Percentiles rank a stretch among this genome's conserved stretches.
phyloP scores from a whole-genome alignment of 2,888 invertebrate species.

The Nebria salina region DNA sequence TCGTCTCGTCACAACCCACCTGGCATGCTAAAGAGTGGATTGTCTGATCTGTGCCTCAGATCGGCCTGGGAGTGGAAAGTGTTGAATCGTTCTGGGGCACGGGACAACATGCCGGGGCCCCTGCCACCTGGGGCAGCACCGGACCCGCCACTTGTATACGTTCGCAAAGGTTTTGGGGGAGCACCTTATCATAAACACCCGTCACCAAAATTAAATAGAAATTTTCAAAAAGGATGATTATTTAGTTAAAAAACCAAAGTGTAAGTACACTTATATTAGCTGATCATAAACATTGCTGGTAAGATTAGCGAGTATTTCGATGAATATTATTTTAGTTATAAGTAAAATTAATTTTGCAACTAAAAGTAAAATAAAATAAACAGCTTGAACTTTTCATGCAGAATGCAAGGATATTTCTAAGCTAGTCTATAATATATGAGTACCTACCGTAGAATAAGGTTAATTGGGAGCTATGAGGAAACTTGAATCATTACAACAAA shows the following conservation, averaged over 20 bases:
- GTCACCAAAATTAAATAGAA: conserved; percentile 33
- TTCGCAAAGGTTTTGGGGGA: conserved; percentile 71
- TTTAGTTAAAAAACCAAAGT: neutral
- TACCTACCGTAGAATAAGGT: no score
- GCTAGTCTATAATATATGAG: neutral
- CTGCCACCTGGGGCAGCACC: conserved; percentile 54
- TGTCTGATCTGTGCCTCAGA: conserved; percentile 62
- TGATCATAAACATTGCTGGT: neutral
- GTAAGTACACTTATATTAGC: neutral
- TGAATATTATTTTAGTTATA: neutral
- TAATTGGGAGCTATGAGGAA: neutral
- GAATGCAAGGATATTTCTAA: neutral
- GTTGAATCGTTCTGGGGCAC: conserved; percentile 50
- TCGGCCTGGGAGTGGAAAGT: conserved; percentile 59
- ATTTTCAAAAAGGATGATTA: neutral
- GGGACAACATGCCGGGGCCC: conserved; percentile 60
- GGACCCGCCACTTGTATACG: conserved; percentile 63
- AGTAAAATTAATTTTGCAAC: neutral
- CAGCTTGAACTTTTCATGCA: neutral
- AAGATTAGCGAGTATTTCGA: neutral
- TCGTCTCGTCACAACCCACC: conserved; percentile 63
- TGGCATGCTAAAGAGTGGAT: conserved; percentile 68
- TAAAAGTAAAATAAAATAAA: neutral
- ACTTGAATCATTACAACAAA: neutral
- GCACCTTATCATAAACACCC: conserved; percentile 57